Percentiles rank a stretch among this genome's conserved stretches.
These are phyloP conservation scores for Helicoverpa assulta DNA, from an alignment of 2,888 invertebrate species.

Conservation along the genomic window DNA sequence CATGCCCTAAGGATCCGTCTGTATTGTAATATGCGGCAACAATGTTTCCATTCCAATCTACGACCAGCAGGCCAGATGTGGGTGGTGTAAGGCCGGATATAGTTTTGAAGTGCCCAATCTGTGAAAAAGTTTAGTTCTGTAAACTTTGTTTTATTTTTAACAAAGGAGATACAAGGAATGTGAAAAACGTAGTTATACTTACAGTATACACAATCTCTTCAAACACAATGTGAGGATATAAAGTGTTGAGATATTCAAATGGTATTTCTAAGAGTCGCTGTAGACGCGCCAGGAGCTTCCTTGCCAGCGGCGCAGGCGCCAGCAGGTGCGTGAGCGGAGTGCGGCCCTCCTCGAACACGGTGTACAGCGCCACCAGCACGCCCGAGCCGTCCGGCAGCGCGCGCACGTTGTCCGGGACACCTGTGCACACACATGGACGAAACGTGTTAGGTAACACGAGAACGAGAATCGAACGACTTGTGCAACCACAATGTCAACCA, in stretches of 20 bases:
- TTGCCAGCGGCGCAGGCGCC: slow-evolving; percentile 91
- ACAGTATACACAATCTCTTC: slow-evolving; percentile 91
- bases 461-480: not conserved
- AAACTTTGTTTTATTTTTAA: not conserved
- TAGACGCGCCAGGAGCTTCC: slow-evolving; percentile 92
- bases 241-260: slow-evolving; percentile 91
- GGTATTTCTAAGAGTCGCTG: slow-evolving; percentile 91
- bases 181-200: slow-evolving; percentile 67
- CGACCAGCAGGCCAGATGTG: slow-evolving; percentile 90
- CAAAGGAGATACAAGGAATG: not conserved
- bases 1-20: slow-evolving; percentile 86
- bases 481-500: slow-evolving; percentile 33
- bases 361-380: slow-evolving; percentile 91
- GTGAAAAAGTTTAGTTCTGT: slow-evolving; percentile 64
- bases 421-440: slow-evolving; percentile 56
- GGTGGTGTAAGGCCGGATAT: slow-evolving; percentile 77
- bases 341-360: slow-evolving; percentile 88
- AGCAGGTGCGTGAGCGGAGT: slow-evolving; percentile 90
- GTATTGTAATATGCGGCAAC: slow-evolving; percentile 92
- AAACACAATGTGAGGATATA: slow-evolving; percentile 92
- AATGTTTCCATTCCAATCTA: slow-evolving; percentile 93
- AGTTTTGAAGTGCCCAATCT: slow-evolving; percentile 92
- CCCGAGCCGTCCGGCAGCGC: slow-evolving; percentile 91
- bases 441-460: slow-evolving; percentile 8
- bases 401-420: slow-evolving; percentile 92